A percentile compares a stretch with the other conserved stretches of the same genome.
Evolutionary conservation across 2,888 invertebrate species (phyloP).

Genomic region (Drosophila gaucha): DNA sequence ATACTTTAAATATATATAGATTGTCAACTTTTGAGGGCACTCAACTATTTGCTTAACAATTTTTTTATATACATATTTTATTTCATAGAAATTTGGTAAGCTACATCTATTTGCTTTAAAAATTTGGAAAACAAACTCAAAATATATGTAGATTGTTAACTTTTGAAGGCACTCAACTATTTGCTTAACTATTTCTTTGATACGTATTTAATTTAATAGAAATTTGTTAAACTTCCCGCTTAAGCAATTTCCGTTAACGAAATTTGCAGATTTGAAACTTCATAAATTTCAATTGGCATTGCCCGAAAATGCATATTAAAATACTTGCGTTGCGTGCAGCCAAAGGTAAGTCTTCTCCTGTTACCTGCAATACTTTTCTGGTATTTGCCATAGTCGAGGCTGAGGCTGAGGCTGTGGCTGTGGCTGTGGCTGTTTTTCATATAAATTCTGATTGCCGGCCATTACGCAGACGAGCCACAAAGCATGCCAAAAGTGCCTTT

Average conservation of each 20-base stretch:
- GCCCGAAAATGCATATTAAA: conserved; percentile 61
- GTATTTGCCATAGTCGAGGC: conserved; percentile 34
- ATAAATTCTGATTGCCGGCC: conserved; percentile 64
- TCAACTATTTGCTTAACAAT: too few species aligned
- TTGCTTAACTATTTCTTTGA: too few species aligned
- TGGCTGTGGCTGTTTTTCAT: conserved; percentile 51
- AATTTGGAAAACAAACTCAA: too few species aligned
- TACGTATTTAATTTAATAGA: neutral
- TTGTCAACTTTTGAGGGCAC: too few species aligned
- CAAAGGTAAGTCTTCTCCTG: neutral
- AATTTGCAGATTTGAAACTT: neutral
- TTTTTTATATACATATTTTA: too few species aligned
- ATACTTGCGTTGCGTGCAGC: conserved; percentile 64
- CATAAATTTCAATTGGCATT: conserved; percentile 48
- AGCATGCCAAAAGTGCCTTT: conserved; percentile 57
- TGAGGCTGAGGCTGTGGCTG: conserved; percentile 10
- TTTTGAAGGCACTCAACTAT: too few species aligned
- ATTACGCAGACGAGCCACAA: conserved; percentile 41
- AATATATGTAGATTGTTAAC: too few species aligned
- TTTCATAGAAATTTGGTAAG: too few species aligned
- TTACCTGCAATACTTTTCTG: conserved; percentile 40
- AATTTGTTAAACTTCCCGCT: neutral
- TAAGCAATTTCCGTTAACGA: neutral
- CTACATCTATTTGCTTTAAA: too few species aligned
- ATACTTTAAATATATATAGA: too few species aligned